Conservation (phyloP, 2,888 invertebrate species). For the Heliconius ismenius region DNA sequence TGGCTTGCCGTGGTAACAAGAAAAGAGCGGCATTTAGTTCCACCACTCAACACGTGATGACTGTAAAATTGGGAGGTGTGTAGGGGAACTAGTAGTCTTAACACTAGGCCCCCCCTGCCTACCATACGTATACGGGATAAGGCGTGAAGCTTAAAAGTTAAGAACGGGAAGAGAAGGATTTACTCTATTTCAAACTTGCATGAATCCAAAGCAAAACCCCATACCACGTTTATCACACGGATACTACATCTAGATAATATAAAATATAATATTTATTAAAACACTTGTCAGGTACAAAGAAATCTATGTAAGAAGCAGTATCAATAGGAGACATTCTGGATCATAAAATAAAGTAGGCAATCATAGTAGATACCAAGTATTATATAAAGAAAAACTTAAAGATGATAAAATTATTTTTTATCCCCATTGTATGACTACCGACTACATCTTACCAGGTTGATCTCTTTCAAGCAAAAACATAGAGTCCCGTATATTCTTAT, state of each 20-base stretch:
- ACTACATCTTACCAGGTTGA: conserved; percentile 18
- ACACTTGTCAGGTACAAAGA: conserved; percentile 1
- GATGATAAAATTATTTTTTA: conserved; percentile 8
- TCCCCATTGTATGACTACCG: conserved; percentile 30
- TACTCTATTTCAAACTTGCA: no score
- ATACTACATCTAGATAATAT: conserved; percentile 15
- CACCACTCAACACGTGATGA: no score
- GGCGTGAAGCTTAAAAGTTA: no score
- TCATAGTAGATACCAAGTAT: conserved; percentile 22
- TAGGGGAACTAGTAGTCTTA: no score
- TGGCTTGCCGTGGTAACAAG: no score
- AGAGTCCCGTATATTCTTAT: conserved; percentile 1
- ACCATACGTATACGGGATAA: no score
- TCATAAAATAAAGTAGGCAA: conserved; percentile 7
- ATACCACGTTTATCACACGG: background rate
- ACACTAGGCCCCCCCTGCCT: no score
- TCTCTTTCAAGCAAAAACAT: conserved; percentile 19
- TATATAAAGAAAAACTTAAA: conserved; percentile 5
- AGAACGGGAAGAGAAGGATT: no score
- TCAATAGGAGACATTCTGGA: conserved; percentile 19
- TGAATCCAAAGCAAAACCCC: background rate
- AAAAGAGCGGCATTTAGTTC: no score
- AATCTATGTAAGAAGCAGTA: background rate
- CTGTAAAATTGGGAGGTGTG: no score
- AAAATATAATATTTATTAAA: conserved; percentile 21